These are phyloP conservation scores for Nomada lathburiana DNA, from an alignment of 2,888 invertebrate species.

Conservation along the genomic window DNA sequence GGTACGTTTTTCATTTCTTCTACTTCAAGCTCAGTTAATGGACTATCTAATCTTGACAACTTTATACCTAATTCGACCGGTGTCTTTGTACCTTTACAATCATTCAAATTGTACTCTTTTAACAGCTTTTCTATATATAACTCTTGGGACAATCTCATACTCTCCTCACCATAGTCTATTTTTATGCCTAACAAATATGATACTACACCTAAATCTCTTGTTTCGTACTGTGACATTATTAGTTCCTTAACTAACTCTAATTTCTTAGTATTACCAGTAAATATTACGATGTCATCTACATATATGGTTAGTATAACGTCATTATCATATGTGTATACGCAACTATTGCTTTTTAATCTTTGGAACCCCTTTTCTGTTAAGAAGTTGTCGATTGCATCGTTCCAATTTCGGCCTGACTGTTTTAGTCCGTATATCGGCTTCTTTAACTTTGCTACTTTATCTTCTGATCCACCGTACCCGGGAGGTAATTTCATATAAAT, in stretches of 20 bases:
- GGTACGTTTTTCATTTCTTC: neutral
- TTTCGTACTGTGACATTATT: conserved; percentile 23
- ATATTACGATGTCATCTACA: conserved; percentile 35
- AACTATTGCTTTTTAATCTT: conserved; percentile 18
- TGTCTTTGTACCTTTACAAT: conserved; percentile 23
- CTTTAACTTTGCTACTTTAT: conserved; percentile 22
- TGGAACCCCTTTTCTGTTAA: conserved; percentile 13
- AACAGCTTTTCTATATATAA: neutral
- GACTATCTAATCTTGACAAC: conserved; percentile 17
- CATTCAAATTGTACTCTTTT: neutral
- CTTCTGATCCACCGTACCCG: neutral
- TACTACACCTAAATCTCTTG: conserved; percentile 29
- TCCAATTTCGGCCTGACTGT: conserved; percentile 28
- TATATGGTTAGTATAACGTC: conserved; percentile 20
- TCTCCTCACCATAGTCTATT: neutral
- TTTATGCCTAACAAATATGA: conserved; percentile 43
- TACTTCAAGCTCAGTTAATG: no score
- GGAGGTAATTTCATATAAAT: conserved; percentile 32
- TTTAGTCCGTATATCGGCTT: conserved; percentile 32
- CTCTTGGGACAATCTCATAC: conserved; percentile 7
- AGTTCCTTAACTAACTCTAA: conserved; percentile 15
- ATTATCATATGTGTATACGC: conserved; percentile 7
- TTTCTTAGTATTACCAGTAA: neutral
- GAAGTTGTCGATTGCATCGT: conserved; percentile 10
- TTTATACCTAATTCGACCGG: conserved; percentile 20